phyloP scores from a whole-genome alignment of 2,113 vertebrate genomes.

The Apus apus region DNA sequence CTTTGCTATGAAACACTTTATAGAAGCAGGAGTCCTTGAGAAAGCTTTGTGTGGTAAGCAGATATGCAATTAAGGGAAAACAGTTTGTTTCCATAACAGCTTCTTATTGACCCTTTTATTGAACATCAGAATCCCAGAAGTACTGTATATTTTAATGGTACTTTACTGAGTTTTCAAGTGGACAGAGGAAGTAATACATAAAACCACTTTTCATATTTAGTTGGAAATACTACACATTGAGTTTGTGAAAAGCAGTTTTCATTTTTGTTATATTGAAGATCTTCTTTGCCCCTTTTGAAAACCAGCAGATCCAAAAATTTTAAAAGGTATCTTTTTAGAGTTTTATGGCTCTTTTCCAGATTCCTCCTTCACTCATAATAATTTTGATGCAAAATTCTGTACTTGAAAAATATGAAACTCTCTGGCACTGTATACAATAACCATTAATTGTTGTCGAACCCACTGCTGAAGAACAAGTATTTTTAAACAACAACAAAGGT shows the following conservation, averaged over 20 bases:
- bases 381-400: not conserved
- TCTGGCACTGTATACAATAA: not conserved
- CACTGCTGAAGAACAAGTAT: not conserved
- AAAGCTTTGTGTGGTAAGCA: not conserved
- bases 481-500: rapidly evolving
- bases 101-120: constrained; percentile 13
- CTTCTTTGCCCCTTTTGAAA: not conserved
- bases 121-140: not conserved
- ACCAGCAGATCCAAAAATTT: not conserved
- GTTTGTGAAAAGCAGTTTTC: not conserved
- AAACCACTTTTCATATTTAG: not conserved
- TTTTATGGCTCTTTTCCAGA: not conserved
- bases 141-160: not conserved
- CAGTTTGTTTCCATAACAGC: not conserved
- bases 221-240: not conserved
- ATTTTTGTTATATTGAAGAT: not conserved
- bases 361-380: not conserved
- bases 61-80: not conserved
- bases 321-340: not conserved
- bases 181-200: not conserved
- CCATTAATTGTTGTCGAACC: not conserved
- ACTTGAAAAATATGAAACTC: not conserved
- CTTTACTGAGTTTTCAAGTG: not conserved
- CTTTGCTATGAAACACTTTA: not conserved
- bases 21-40: not conserved